These are phyloP conservation scores for Zygaena filipendulae DNA, from an alignment of 2,888 invertebrate species.

Conservation along the genomic window DNA sequence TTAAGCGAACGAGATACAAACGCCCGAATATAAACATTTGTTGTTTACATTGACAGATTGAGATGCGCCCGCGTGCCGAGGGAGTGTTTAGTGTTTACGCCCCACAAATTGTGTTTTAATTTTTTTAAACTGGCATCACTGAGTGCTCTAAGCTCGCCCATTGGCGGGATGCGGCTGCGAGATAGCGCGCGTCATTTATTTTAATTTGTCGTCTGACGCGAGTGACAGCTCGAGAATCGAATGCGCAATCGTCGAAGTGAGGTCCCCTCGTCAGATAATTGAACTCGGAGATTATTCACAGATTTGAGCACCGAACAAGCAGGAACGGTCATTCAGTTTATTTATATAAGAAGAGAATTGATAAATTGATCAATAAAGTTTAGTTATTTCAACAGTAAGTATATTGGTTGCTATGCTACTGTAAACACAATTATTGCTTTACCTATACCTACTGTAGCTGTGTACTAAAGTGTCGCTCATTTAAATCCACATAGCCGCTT, in stretches of 20 bases:
- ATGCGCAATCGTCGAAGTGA: slow-evolving; percentile 19
- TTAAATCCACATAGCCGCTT: no score
- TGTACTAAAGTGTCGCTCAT: no score
- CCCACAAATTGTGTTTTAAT: slow-evolving; percentile 57
- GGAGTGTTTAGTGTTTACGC: slow-evolving; percentile 22
- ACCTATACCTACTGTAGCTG: no score
- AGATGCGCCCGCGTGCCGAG: slow-evolving; percentile 32
- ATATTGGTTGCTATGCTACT: no score
- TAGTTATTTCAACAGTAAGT: no score
- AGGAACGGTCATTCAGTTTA: no score
- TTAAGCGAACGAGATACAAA: slow-evolving; percentile 34
- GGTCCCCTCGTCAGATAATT: slow-evolving; percentile 7
- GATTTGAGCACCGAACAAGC: no score
- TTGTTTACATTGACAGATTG: slow-evolving; percentile 57
- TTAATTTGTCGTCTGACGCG: slow-evolving; percentile 44
- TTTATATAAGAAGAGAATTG: no score
- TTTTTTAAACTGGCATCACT: slow-evolving; percentile 63
- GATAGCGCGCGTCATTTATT: slow-evolving; percentile 61
- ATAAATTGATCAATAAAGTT: no score
- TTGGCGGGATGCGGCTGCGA: slow-evolving; percentile 23
- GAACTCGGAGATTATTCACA: neutral
- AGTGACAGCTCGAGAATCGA: slow-evolving; percentile 25
- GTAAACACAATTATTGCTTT: no score
- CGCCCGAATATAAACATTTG: slow-evolving; percentile 45
- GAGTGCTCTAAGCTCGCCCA: no score